Conservation (phyloP, 2,113 vertebrate genomes). For the Crotalus viridis region DNA sequence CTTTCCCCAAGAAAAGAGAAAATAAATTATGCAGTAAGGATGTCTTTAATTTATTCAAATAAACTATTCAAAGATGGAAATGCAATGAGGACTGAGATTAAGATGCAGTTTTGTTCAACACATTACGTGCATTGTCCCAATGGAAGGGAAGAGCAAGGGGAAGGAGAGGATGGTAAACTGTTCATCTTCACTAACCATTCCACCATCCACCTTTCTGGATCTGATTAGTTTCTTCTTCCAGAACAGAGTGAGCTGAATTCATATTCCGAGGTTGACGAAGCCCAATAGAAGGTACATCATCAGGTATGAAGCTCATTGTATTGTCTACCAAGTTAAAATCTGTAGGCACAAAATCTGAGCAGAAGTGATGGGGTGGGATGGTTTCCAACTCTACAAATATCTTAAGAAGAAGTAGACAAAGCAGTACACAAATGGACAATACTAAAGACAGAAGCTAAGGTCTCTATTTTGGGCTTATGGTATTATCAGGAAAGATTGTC, state of each 20-base stretch:
- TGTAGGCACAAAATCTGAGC: not conserved
- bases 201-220: not conserved
- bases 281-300: not conserved
- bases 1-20: not conserved
- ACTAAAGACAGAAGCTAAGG: not conserved
- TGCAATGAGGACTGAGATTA: not conserved
- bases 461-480: not conserved
- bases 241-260: not conserved
- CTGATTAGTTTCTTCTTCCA: not conserved
- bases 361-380: not conserved
- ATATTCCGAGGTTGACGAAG: not conserved
- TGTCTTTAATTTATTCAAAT: not conserved
- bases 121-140: not conserved
- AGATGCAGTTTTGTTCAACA: not conserved
- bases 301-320: not conserved
- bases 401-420: not conserved
- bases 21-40: not conserved
- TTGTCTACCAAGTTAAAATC: constrained; percentile 2
- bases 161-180: no score
- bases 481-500: not conserved
- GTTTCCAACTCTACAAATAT: not conserved
- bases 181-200: not conserved
- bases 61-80: not conserved
- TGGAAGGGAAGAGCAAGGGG: fast-evolving
- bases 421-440: not conserved